Evolutionary conservation across 2,797 vertebrate species (phyloP), one percentile per base, ranked within the genome.

Genomic region (Acanthornis magna): DNA sequence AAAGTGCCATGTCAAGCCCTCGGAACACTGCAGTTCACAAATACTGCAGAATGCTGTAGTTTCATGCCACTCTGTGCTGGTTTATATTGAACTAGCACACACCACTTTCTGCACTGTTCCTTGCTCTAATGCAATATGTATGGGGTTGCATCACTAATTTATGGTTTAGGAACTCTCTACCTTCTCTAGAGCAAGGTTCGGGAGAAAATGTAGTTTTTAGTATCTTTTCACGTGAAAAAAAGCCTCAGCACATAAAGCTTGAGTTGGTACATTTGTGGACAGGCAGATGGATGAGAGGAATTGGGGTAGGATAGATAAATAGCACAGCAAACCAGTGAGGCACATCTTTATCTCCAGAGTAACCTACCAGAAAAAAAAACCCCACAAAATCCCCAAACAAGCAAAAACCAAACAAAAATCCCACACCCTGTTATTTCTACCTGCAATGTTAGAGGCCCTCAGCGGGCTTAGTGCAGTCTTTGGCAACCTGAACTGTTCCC

Each of bases 1-100:
- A 90, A 96, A 95, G 83, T 36, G 76, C 89, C 17, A 17, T 2
- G 89, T 94, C 91, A 96, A 96, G 79, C 79, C 58, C 79, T 71
- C 40, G 1, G 86, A 93, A 48, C 40, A 30, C 81, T 77, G 86
- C 68, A 62, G 78, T 13, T 51, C 78, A 85, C 84, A 93, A 85
- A 91, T 53, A 22, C 72, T 91, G 91, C 92, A 94, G 94, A 87
- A 77, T 71, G 47, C 74, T 83, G 77, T 47, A 15, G 10, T 21
- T 95, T 55, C 68, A 85, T 89, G 92, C 79, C 87, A 75, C 86
- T 47, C 85, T 66, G 38, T 79, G 66, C 82, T 75, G 70, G 62
- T 48, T 70, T 48, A 40, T 57, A 61, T 9, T 76, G 80, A 79
- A 55, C 75, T 78, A 86, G 66, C 21, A 32, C 58, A 73, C 61